Base-by-base conservation (phyloP, 2,797 vertebrate species). In the Euphonia xanthogaster region DNA sequence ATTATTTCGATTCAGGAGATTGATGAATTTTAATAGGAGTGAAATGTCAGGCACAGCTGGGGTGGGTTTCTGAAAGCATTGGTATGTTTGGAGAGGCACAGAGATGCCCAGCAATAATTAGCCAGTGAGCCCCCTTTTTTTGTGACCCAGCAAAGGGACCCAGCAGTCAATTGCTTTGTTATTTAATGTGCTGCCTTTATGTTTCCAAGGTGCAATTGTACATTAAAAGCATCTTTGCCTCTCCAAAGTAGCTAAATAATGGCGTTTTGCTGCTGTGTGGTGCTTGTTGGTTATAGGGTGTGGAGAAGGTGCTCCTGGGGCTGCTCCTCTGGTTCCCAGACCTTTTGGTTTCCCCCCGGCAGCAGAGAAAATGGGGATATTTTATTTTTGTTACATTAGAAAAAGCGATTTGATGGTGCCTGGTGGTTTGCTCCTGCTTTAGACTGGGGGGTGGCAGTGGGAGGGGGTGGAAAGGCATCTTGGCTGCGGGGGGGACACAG, bases 21-120 rank as follows among this genome's bases (percentile, higher is more conserved):
- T 39, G 90, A 89, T 93, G 93, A 93, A 95, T 97, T 95, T 94
- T 95, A 96, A 96, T 93, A 84, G 90, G 48, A 90, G 72, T 30
- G 87, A 97, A 97, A 97, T 97, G 96, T 95, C 95, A 97, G 95
- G 25, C 85, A 42, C 94, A 95, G 96, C 95, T 95, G 94, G 94
- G 73, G 88, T 55, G 82, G 85, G 44, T 74, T 91, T 94, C 65
- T 94, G 61, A 85, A 94, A 94, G 94, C 75, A 37, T 53, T 11
- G 45, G 54, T 75, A 40, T 67, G 85, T 91, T 94, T 28, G 24
- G 94, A 84, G 94, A 83, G 88, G 81, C 68, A 57, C 50, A 57
- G 92, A 60, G 76, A 75, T 2, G 3, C 84, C 86, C 4, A 1
- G 81, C 80, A 80, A 89, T 88, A 92, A 94, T 95, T 89, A 91